Percentiles rank a stretch among this genome's conserved stretches.
Evolutionary conservation across 1,140 invertebrate genomes (phyloP).

Genomic region (Papilio machaon): DNA sequence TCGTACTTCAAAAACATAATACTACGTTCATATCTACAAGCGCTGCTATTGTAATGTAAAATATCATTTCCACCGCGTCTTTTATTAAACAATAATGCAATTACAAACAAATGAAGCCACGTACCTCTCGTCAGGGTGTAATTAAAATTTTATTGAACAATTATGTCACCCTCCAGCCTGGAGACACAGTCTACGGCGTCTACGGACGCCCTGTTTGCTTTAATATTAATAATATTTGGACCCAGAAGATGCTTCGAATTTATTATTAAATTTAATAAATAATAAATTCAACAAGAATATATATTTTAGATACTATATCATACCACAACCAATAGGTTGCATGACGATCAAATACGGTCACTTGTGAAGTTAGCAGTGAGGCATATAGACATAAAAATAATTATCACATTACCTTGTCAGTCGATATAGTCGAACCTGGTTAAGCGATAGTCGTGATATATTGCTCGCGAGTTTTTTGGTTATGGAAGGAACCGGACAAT

Average conservation of each 20-base stretch:
- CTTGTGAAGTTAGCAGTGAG: too few species aligned
- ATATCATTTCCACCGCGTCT: not conserved
- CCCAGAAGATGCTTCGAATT: constrained; percentile 1
- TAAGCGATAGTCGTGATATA: too few species aligned
- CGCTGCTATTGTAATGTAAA: not conserved
- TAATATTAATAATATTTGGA: constrained; percentile 30
- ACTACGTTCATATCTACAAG: not conserved
- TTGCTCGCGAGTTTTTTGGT: too few species aligned
- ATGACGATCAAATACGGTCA: not conserved
- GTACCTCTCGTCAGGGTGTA: constrained; percentile 18
- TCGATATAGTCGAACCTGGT: too few species aligned
- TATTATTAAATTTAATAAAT: constrained; percentile 11
- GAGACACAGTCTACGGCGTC: constrained; percentile 10
- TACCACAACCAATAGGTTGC: too few species aligned
- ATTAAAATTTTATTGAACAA: constrained; percentile 36
- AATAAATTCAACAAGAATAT: not conserved
- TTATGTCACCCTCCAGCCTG: constrained; percentile 23
- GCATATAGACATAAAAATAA: too few species aligned
- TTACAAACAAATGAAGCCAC: constrained; percentile 20
- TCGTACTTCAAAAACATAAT: not conserved
- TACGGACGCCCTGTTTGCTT: constrained; percentile 1
- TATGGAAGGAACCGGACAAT: too few species aligned
- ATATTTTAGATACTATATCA: not conserved
- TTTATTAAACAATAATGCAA: constrained; percentile 31
- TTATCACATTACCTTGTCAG: too few species aligned